A percentile compares a stretch with the other conserved stretches of the same genome.
Evolutionary conservation across 1,140 invertebrate genomes (phyloP).

Genomic region (Nasonia giraulti): DNA sequence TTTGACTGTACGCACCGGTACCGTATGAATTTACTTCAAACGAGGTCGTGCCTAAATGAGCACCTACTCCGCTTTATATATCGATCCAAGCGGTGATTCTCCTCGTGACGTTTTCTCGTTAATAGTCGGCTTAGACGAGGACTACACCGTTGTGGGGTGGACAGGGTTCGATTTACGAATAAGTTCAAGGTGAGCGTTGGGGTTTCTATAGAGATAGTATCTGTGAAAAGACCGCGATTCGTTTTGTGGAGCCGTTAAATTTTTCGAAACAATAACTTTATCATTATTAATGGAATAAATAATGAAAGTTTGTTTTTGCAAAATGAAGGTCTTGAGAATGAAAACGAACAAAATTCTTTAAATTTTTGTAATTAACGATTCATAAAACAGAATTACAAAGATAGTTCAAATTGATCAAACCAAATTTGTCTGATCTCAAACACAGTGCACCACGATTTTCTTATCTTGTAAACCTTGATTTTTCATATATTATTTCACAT

Average conservation of each 20-base stretch:
- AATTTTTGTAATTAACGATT: conserved; percentile 34
- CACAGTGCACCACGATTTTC: background rate
- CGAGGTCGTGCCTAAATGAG: background rate
- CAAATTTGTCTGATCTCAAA: background rate
- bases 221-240: background rate
- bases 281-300: too few relatives aligned
- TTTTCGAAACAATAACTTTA: too few relatives aligned
- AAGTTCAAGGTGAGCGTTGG: background rate
- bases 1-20: background rate
- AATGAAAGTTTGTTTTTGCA: too few relatives aligned
- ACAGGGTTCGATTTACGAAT: background rate
- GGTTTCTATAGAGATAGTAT: background rate
- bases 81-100: background rate
- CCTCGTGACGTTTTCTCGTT: background rate
- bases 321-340: background rate
- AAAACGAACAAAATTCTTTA: conserved; percentile 7
- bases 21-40: background rate
- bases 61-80: background rate
- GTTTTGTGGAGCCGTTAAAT: too few relatives aligned
- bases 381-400: conserved; percentile 31
- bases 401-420: background rate
- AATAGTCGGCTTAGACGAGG: background rate
- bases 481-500: background rate
- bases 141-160: background rate
- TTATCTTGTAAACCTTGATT: background rate